Percentiles rank a stretch among this genome's conserved stretches.
phyloP scores from a whole-genome alignment of 2,888 invertebrate species.

The Rosalia funebris region DNA sequence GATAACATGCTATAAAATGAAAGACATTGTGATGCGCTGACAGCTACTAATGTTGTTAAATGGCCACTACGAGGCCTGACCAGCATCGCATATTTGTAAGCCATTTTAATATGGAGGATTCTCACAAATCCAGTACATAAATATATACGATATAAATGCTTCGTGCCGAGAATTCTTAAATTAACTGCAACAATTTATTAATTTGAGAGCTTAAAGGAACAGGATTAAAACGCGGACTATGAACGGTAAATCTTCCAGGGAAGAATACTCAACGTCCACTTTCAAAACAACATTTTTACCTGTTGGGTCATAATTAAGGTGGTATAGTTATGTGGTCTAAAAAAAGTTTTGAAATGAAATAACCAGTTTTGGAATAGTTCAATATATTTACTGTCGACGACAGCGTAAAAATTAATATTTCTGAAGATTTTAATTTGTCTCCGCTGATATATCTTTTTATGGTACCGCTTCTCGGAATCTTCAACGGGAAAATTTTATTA shows the following conservation, averaged over 20 bases:
- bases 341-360: not conserved
- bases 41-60: slow-evolving; percentile 22
- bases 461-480: slow-evolving; percentile 7
- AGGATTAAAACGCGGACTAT: slow-evolving; percentile 26
- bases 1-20: slow-evolving; percentile 11
- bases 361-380: slow-evolving; percentile 11
- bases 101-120: slow-evolving; percentile 12
- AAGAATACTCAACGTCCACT: slow-evolving; percentile 23
- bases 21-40: slow-evolving; percentile 5
- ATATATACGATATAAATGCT: slow-evolving; percentile 27
- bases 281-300: slow-evolving; percentile 27
- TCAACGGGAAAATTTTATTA: not conserved
- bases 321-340: not conserved
- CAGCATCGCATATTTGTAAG: slow-evolving; percentile 14
- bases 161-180: slow-evolving; percentile 28
- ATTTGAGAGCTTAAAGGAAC: slow-evolving; percentile 26
- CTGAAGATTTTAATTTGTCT: slow-evolving; percentile 1
- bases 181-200: slow-evolving; percentile 34
- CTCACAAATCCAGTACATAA: slow-evolving; percentile 25
- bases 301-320: not conserved
- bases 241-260: slow-evolving; percentile 24
- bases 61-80: not conserved
- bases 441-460: slow-evolving; percentile 4
- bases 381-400: slow-evolving; percentile 6
- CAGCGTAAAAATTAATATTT: slow-evolving; percentile 14